Base-by-base conservation (phyloP, 2,888 invertebrate genomes). In the Ceriagrion tenellum region DNA sequence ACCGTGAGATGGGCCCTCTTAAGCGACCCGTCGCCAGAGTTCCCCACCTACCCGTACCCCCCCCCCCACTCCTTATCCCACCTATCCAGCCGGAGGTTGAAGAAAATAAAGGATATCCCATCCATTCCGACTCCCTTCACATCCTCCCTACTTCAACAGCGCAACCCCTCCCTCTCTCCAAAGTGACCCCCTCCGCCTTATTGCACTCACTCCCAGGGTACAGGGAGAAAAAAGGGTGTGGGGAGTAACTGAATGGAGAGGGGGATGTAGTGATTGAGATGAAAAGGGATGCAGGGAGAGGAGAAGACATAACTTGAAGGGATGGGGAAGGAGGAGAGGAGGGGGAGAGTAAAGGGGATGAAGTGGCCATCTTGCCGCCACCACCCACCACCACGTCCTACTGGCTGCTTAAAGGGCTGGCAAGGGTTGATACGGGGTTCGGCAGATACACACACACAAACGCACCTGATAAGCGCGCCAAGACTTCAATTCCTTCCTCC, bases 1-100 rank as follows among this genome's bases (percentile, higher is more conserved):
- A 81, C 81, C 81, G 81, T 81, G 81, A 81, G 81, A 81, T 81
- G 81, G 81, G 35, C 81, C 81, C 81, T n/a, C 81, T 35, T 35
- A 81, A 81, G 35, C 81, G 81, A 30, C 81, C 81, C 81, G 81
- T 81, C 81, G 81, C 18, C 81, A 26, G 4, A 81, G 35, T 26
- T 16, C 18, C n/a, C n/a, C n/a, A n/a, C n/a, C n/a, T n/a, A n/a
- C n/a, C n/a, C n/a, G n/a, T n/a, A n/a, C n/a, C 81, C 81, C 18
- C 18, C 35, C 30, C 30, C 81, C 74, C 18, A 30, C 81, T 13
- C 30, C 16, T 69, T 12, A 0, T 26, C 69, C 23, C 26, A 69
- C 10, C 69, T 26, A n/a, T n/a, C 26, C 69, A 0, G 12, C 23
- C 23, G 26, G 26, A 3, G 23, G n/a, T 20, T 12, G 35, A 26